Evolutionary conservation across 2,797 vertebrate genomes (phyloP).

Genomic region (Enteromius radiatus): DNA sequence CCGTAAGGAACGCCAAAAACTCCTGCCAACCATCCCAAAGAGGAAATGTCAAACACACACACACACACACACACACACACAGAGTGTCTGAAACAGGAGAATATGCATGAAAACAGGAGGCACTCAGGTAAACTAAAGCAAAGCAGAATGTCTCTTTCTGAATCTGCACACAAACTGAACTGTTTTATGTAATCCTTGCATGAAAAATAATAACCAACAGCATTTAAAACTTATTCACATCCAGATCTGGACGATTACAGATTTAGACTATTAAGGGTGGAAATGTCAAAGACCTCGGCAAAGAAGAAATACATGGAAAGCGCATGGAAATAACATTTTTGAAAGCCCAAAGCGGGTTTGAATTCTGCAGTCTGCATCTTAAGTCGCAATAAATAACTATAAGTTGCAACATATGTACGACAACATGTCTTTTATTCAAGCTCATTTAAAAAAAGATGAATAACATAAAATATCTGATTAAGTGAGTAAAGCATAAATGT

Average conservation of each 20-base stretch:
- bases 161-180: constrained; percentile 1
- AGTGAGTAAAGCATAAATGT: background rate
- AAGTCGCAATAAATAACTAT: background rate
- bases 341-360: background rate
- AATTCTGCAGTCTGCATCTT: background rate
- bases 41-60: constrained; percentile 54
- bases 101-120: constrained; percentile 47
- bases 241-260: background rate
- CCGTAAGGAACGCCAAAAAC: constrained; percentile 40
- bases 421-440: background rate
- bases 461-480: background rate
- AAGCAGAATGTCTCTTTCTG: constrained; percentile 24
- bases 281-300: background rate
- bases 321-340: background rate
- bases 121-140: constrained; percentile 48
- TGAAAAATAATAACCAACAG: background rate
- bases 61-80: constrained; percentile 48
- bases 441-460: background rate
- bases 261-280: background rate
- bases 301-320: background rate
- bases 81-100: constrained; percentile 44
- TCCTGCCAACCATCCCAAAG: constrained; percentile 42
- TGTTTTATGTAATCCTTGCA: constrained; percentile 5
- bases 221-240: background rate
- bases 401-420: background rate